Conservation (phyloP, 1,140 invertebrate genomes). For the Bombus pascuorum region DNA sequence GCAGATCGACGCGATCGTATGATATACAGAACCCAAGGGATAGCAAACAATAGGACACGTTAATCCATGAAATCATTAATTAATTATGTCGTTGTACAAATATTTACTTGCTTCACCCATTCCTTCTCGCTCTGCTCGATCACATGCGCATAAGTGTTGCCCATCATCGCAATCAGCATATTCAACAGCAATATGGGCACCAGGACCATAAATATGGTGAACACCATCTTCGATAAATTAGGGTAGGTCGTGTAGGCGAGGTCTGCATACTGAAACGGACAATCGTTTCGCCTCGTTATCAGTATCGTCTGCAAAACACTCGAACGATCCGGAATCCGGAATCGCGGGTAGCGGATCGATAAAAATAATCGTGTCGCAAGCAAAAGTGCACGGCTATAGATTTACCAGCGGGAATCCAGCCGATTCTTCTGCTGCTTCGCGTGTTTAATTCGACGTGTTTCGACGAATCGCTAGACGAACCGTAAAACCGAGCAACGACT, state of each 20-base stretch:
- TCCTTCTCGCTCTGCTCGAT: conserved; percentile 99
- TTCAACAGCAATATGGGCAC: conserved; percentile 98
- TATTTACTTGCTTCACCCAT: conserved; percentile 96
- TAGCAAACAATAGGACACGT: not conserved
- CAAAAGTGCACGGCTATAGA: conserved; percentile 21
- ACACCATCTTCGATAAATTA: conserved; percentile 95
- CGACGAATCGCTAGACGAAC: conserved; percentile 46
- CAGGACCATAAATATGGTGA: conserved; percentile 98
- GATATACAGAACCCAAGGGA: not conserved
- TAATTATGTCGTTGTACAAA: not conserved
- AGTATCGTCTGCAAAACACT: not conserved
- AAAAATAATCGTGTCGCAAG: conserved; percentile 15
- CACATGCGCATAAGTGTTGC: conserved; percentile 98
- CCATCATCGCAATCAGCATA: conserved; percentile 99
- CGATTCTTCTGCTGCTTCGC: not conserved
- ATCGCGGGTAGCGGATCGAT: not conserved
- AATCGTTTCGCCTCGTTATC: not conserved
- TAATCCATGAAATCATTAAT: not conserved
- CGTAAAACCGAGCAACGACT: conserved; percentile 59
- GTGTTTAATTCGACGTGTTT: conserved; percentile 53
- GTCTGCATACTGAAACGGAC: conserved; percentile 91
- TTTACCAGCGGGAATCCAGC: conserved; percentile 51
- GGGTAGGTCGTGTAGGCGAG: conserved; percentile 95
- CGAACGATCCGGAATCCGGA: not conserved
- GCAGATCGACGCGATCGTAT: too few species aligned